Evolutionary conservation across 35 echinoderm and acorn worm genomes (phyloP).

Genomic region (Anneissia japonica): DNA sequence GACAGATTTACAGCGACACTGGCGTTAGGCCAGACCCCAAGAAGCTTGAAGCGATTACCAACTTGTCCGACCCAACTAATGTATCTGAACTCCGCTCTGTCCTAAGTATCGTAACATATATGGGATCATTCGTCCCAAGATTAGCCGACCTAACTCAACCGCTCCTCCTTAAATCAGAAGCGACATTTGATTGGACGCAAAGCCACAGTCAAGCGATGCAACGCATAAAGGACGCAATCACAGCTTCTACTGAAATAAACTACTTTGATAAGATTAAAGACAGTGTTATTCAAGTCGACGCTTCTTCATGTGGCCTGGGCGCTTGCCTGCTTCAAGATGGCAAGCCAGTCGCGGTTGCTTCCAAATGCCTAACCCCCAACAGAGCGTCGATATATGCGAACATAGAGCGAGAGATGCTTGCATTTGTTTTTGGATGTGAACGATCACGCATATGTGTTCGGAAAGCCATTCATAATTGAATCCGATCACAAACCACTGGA

Average conservation of each 20-base stretch:
- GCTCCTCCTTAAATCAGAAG: too few relatives aligned
- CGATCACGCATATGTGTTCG: slow-evolving; percentile 25
- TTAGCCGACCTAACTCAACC: too few relatives aligned
- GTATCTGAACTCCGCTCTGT: slow-evolving; percentile 7
- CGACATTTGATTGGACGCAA: too few relatives aligned
- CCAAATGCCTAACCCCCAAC: slow-evolving; percentile 29
- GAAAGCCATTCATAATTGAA: slow-evolving; percentile 36
- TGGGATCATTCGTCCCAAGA: too few relatives aligned
- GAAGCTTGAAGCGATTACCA: slow-evolving; percentile 4
- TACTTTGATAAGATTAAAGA: background rate
- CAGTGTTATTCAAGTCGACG: slow-evolving; percentile 3
- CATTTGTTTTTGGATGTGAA: slow-evolving; percentile 30
- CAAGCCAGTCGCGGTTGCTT: slow-evolving; percentile 25
- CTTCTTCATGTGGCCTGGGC: too few relatives aligned
- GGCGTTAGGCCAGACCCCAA: too few relatives aligned
- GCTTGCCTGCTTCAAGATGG: too few relatives aligned
- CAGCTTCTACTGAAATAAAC: too few relatives aligned
- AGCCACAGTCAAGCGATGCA: too few relatives aligned
- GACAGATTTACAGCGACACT: too few relatives aligned
- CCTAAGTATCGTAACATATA: too few relatives aligned
- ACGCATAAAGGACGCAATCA: too few relatives aligned
- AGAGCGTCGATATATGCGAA: slow-evolving; percentile 33
- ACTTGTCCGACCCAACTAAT: slow-evolving; percentile 4
- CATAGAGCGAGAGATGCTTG: slow-evolving; percentile 25
- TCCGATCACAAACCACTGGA: slow-evolving; percentile 47